phyloP scores from a whole-genome alignment of 2,888 invertebrate species.

The Acanthococcus lagerstroemiae region DNA sequence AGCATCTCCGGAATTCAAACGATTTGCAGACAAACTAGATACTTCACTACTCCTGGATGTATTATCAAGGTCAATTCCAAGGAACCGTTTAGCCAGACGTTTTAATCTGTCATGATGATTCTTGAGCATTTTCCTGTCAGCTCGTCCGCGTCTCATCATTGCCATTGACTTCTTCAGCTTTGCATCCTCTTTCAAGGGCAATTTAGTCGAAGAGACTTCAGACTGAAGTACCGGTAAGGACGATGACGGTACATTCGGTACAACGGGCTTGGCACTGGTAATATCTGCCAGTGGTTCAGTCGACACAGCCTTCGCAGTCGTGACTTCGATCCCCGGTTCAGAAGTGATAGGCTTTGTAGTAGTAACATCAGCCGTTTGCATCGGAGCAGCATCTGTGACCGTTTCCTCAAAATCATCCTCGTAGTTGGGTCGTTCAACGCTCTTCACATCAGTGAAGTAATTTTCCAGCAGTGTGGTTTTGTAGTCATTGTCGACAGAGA shows the following conservation, averaged over 20 bases:
- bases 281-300: too few relatives aligned
- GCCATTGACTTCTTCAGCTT: neutral
- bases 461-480: slow-evolving; percentile 50
- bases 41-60: slow-evolving; percentile 1
- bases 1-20: neutral
- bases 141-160: neutral
- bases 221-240: too few relatives aligned
- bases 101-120: slow-evolving; percentile 8
- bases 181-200: neutral
- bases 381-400: too few relatives aligned
- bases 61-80: slow-evolving; percentile 24
- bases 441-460: slow-evolving; percentile 54
- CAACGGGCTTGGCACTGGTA: too few relatives aligned
- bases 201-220: too few relatives aligned
- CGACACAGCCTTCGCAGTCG: too few relatives aligned
- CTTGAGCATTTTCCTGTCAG: neutral
- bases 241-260: too few relatives aligned
- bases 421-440: slow-evolving; percentile 43
- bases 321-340: too few relatives aligned
- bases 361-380: neutral
- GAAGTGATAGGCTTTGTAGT: neutral
- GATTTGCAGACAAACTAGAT: slow-evolving; percentile 12
- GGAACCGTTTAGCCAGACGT: slow-evolving; percentile 27
- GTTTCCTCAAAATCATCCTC: slow-evolving; percentile 35
- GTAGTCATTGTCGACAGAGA: slow-evolving; percentile 52